Evolutionary conservation across 2,888 invertebrate genomes (phyloP).

Genomic region (Fissipunctia ypsillon): DNA sequence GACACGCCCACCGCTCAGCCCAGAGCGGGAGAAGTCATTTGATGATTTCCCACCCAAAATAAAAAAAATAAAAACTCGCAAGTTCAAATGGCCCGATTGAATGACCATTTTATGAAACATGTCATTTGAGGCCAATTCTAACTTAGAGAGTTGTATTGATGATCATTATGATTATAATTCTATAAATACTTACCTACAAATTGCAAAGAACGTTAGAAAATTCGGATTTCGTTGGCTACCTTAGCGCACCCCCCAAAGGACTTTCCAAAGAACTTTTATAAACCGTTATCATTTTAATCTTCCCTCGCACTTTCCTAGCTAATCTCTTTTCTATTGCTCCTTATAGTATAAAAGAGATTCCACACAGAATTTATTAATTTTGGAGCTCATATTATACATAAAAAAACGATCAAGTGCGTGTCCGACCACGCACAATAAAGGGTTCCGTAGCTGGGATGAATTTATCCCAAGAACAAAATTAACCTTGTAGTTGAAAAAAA

Average conservation of each 20-base stretch:
- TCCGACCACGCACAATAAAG: background rate
- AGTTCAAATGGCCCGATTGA: background rate
- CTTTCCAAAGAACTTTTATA: slow-evolving; percentile 36
- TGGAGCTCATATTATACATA: background rate
- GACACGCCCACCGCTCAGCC: too few species aligned
- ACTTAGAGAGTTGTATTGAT: background rate
- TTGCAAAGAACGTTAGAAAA: background rate
- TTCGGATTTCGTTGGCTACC: background rate
- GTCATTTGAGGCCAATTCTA: background rate
- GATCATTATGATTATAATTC: background rate
- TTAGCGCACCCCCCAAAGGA: background rate
- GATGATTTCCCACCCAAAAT: too few species aligned
- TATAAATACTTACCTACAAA: background rate
- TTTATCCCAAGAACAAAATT: background rate
- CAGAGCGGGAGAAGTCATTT: too few species aligned
- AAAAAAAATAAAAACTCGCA: too few species aligned
- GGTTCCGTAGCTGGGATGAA: background rate
- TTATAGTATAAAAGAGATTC: slow-evolving; percentile 18
- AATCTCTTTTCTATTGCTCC: slow-evolving; percentile 48
- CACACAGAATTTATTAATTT: slow-evolving; percentile 14
- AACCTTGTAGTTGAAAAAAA: background rate
- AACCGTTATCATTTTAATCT: slow-evolving; percentile 42
- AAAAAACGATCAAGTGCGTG: background rate
- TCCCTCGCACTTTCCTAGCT: slow-evolving; percentile 12
- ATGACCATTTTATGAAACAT: background rate